Base-by-base conservation (phyloP, 2,113 vertebrate genomes). In the Alligator mississippiensis region DNA sequence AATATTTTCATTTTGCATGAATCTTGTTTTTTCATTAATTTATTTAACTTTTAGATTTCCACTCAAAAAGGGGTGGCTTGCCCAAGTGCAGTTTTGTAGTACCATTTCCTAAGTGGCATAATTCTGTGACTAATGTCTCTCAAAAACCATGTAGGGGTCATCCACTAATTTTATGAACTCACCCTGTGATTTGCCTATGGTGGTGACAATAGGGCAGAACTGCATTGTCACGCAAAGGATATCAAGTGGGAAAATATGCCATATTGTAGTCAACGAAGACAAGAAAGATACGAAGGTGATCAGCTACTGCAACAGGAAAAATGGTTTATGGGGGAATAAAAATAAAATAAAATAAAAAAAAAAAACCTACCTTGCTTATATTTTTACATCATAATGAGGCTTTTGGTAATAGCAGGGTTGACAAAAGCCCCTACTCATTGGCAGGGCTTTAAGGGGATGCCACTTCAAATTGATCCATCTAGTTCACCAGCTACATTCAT, bases 1-100 rank as follows among this genome's bases (percentile, higher is more conserved):
- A 95, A 88, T 93, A 87, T 93, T 93, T 93, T 94, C 79, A 82
- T 91, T 91, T 82, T 2, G 2, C 38, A 82, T 75, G 77, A 27
- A 82, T 72, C 34, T 34, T 58, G 55, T 80, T 91, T 70, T 85
- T 88, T 90, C 47, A 3, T 38, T 18, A 22, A 21, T 72, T 72
- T 38, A 38, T 11, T 38, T 21, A 68, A 68, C 7, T 38, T 72
- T 72, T 72, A 12, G 2, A 38, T 12, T 22, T 13, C 19, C 13
- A 21, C 38, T 38, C 34, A 72, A 30, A 38, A 58, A 58, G 77
- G 77, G 58, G 16, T 14, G 9, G 5, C 17, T 30, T 57, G 63
- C 80, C 64, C 57, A 27, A 85, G 66, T 89, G 60, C 63, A 24
- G 77, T 84, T 93, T 66, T 62, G 34, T 11, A 11, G 82, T 30